Base-by-base conservation (phyloP, 2,888 invertebrate species). In the Lasioglossum calceatum region DNA sequence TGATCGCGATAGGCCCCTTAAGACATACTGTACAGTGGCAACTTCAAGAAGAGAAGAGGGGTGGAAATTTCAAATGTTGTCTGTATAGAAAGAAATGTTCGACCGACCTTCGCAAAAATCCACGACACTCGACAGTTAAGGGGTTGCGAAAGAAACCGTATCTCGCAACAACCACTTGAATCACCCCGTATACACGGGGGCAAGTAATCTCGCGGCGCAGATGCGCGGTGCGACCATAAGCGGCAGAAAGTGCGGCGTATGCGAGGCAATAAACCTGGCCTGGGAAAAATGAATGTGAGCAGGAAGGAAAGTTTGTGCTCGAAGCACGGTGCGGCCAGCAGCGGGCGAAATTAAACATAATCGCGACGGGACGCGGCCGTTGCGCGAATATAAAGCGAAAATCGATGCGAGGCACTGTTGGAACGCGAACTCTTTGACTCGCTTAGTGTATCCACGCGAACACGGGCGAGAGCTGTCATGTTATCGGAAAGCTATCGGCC, bases 401-500 rank as follows among this genome's bases (percentile, higher is more conserved):
- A 75, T 75, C 75, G 82, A 81, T 83, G n/a, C 3, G 1, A 10
- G 47, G n/a, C 39, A n/a, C 23, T 14, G 47, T 12, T 16, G 42
- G 67, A 36, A 73, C 32, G 27, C 14, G n/a, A 39, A 67, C 50
- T n/a, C 67, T n/a, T 61, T 47, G 23, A 42, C 42, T 71, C 14
- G 71, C 71, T 39, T 42, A 42, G 42, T n/a, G 42, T 71, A 71
- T 42, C 42, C 42, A 14, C n/a, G 42, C 14, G 42, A n/a, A n/a
- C 42, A 39, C 7, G 42, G 23, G n/a, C 54, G 71, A 42, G 75
- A 50, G 54, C 70, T 71, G 81, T 74, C 73, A n/a, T 73, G 36
- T 74, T 82, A 81, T 82, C 54, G 82, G 81, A 82, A 82, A 82
- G 73, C 73, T 54, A 80, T 82, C 81, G 74, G 36, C 74, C 74